Base-by-base conservation (phyloP, 2,888 invertebrate genomes). In the Melieria picta region DNA sequence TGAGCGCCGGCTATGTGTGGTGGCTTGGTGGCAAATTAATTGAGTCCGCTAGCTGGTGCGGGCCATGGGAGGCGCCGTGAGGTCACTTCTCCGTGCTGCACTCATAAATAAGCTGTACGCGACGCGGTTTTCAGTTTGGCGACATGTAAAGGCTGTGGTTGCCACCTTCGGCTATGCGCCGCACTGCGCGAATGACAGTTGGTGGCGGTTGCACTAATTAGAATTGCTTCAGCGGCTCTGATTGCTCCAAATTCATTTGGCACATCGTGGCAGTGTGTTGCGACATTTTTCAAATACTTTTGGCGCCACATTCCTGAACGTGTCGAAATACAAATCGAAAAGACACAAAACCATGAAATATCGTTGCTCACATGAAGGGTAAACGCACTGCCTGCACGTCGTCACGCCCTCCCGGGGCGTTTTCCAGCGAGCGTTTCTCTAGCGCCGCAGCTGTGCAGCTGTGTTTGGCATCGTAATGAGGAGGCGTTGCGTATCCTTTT, bases 401-500 rank as follows among this genome's bases (percentile, higher is more conserved):
- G 30, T 30, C 30, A 30, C 30, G 30, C 30, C 30, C 30, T 30
- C 30, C 30, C 30, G 30, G 30, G 30, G 30, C 30, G 30, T 30
- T 30, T 30, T 30, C 30, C 30, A 30, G 30, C 30, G 30, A 30
- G 30, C 16, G 10, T 16, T 60, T 46, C 1, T 16, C 6, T 62
- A 16, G 9, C 16, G 58, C 30, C 30, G 30, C 30, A 30, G 30
- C 30, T 30, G 72, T 10, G 5, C n/a, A 13, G 64, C 48, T 65
- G 65, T 65, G 64, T n/a, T 42, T 72, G 67, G 73, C 66, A 73
- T 73, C 73, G 68, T 68, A 73, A 68, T 75, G 72, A 61, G 67
- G 56, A 64, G 73, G 75, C 74, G 74, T 73, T 43, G 60, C 69
- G 63, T 58, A 74, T 73, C 68, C 72, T 72, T 72, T 69, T 55